A percentile compares a stretch with the other conserved stretches of the same genome.
phyloP scores from a whole-genome alignment of 2,113 vertebrate species.

The Triplophysa dalaica region DNA sequence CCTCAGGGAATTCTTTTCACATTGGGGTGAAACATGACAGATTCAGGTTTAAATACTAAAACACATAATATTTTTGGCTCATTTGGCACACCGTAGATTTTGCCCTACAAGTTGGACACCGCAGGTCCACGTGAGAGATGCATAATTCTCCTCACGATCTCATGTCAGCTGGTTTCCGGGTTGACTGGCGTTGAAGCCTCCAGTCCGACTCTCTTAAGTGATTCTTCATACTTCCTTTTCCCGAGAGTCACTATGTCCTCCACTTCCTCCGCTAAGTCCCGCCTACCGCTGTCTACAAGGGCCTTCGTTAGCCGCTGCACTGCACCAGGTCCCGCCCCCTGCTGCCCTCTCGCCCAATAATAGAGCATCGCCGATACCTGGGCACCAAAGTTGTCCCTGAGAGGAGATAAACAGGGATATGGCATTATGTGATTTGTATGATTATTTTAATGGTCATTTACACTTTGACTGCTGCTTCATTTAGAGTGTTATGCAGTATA shows the following conservation, averaged over 20 bases:
- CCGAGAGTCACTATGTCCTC: slow-evolving; percentile 83
- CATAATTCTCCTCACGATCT: not conserved
- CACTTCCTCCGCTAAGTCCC: slow-evolving; percentile 87
- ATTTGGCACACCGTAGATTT: not conserved
- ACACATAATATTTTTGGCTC: not conserved
- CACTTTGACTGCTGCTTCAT: no score
- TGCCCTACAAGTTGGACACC: not conserved
- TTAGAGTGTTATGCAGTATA: no score
- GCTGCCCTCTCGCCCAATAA: slow-evolving; percentile 83
- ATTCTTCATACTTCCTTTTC: slow-evolving; percentile 82
- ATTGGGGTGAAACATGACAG: not conserved
- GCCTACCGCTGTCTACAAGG: slow-evolving; percentile 82
- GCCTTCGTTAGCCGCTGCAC: slow-evolving; percentile 77
- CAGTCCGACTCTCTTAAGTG: slow-evolving; percentile 83
- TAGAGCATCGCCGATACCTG: slow-evolving; percentile 91
- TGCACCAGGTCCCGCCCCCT: slow-evolving; percentile 72
- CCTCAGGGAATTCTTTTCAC: not conserved
- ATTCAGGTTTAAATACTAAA: not conserved
- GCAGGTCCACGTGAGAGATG: not conserved
- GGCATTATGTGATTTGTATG: not conserved
- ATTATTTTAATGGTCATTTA: not conserved
- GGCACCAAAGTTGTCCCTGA: slow-evolving; percentile 82
- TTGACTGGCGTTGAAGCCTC: slow-evolving; percentile 58
- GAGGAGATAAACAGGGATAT: not conserved
- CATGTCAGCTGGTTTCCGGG: not conserved